These are phyloP conservation scores for Furnarius figulus DNA, from an alignment of 2,113 vertebrate species.

Conservation along the genomic window DNA sequence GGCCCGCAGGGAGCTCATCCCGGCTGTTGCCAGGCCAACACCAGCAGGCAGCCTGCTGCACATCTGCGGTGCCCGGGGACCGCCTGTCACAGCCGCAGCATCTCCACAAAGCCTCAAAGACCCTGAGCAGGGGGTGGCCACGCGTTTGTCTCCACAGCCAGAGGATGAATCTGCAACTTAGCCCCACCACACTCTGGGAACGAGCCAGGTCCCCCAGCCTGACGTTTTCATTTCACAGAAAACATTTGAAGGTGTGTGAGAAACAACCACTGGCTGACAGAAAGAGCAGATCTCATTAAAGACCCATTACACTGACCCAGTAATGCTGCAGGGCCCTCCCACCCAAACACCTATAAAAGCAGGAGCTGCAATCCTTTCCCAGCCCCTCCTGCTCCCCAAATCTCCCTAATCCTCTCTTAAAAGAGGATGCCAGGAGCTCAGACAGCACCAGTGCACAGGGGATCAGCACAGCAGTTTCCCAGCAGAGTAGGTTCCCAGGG, in stretches of 20 bases:
- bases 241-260: not conserved
- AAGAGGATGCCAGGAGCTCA: not conserved
- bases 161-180: not conserved
- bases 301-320: not conserved
- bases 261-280: not conserved
- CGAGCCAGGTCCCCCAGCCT: not conserved
- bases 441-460: not conserved
- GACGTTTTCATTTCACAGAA: not conserved
- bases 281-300: not conserved
- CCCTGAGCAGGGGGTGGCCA: not conserved
- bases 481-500: not conserved
- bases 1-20: not conserved
- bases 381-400: not conserved
- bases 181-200: not conserved
- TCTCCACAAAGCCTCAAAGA: not conserved
- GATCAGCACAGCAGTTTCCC: not conserved
- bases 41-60: not conserved
- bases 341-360: not conserved
- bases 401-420: not conserved
- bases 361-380: not conserved
- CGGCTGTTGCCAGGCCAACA: not conserved
- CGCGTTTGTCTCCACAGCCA: fast-evolving
- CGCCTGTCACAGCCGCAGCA: not conserved
- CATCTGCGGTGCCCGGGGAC: not conserved
- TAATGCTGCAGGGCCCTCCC: fast-evolving